Percentiles rank a stretch among this genome's conserved stretches.
Evolutionary conservation across 2,113 vertebrate genomes (phyloP).

Genomic region (Scortum barcoo): DNA sequence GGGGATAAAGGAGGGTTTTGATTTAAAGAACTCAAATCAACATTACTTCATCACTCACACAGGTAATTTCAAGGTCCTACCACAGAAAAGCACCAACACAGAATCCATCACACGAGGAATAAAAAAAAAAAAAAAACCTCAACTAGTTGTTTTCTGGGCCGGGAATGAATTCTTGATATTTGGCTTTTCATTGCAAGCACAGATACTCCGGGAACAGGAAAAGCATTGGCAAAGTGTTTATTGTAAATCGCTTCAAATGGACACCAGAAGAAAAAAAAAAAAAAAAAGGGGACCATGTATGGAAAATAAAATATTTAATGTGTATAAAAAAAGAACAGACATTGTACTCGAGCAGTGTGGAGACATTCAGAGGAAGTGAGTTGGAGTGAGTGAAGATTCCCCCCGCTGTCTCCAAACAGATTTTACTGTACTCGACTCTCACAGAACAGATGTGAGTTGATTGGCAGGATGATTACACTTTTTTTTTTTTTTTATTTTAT

Average conservation of each 20-base stretch:
- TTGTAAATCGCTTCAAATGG: conserved; percentile 76
- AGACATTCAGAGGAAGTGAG: conserved; percentile 61
- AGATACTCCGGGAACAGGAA: background rate
- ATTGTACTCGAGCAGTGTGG: conserved; percentile 48
- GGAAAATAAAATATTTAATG: conserved; percentile 77
- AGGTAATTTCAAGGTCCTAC: background rate
- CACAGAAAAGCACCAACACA: background rate
- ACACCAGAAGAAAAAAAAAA: conserved; percentile 78
- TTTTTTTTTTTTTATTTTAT: conserved; percentile 7
- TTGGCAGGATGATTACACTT: background rate
- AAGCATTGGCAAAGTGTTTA: conserved; percentile 78
- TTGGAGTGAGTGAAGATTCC: conserved; percentile 14
- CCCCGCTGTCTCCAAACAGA: conserved; percentile 3
- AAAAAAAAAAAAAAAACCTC: background rate
- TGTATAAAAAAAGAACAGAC: conserved; percentile 72
- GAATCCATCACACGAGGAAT: background rate
- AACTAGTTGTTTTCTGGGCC: too few species aligned
- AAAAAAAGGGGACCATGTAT: conserved; percentile 60
- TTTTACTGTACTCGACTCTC: background rate
- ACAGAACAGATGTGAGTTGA: conserved; percentile 1
- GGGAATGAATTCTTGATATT: background rate
- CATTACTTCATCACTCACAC: background rate
- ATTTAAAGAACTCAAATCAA: background rate
- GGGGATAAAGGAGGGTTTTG: background rate
- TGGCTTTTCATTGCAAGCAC: background rate